phyloP scores from a whole-genome alignment of 2,888 invertebrate genomes.

The Polia nebulosa region DNA sequence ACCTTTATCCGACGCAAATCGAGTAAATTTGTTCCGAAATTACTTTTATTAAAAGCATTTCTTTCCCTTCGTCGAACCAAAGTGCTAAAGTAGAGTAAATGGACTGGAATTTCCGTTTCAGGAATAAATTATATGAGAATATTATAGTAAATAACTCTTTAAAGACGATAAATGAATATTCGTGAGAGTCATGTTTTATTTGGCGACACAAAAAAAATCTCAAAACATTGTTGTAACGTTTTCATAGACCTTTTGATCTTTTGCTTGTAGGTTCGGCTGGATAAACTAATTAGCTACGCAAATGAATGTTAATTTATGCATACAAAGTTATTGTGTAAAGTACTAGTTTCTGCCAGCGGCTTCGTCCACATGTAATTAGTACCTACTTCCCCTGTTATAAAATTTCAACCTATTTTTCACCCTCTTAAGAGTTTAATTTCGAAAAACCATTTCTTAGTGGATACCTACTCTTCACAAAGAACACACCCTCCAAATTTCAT shows the following conservation, averaged over 20 bases:
- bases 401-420: too few relatives aligned
- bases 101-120: constrained; percentile 87
- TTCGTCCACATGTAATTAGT: too few relatives aligned
- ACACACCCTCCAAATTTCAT: too few relatives aligned
- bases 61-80: constrained; percentile 84
- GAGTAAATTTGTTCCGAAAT: constrained; percentile 87
- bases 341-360: too few relatives aligned
- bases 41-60: constrained; percentile 89
- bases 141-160: constrained; percentile 82
- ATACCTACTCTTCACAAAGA: too few relatives aligned
- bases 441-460: too few relatives aligned
- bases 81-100: constrained; percentile 89
- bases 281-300: constrained; percentile 3
- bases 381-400: too few relatives aligned
- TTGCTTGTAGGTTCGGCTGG: not conserved
- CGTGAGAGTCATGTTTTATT: constrained; percentile 35
- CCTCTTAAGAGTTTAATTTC: too few relatives aligned
- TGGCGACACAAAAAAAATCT: not conserved
- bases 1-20: constrained; percentile 85
- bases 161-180: constrained; percentile 65
- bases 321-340: not conserved
- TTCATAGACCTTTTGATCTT: constrained; percentile 15
- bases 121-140: constrained; percentile 85
- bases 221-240: constrained; percentile 15
- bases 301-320: constrained; percentile 1